Evolutionary conservation across 2,888 invertebrate species (phyloP).

Genomic region (Kryphioiulus occultus): DNA sequence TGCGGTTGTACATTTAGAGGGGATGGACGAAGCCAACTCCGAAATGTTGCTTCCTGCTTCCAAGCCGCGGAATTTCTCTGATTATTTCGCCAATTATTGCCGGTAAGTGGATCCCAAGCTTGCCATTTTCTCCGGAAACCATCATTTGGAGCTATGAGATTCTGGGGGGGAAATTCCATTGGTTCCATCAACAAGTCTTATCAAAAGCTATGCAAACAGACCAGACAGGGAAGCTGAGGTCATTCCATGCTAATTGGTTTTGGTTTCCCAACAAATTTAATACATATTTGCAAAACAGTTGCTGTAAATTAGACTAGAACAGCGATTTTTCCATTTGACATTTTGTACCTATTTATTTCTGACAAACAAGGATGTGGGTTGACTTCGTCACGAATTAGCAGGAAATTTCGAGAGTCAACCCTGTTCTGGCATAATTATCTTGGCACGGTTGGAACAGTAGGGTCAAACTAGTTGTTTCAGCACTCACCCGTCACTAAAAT

Average conservation of each 20-base stretch:
- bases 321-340: background rate
- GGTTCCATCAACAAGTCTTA: background rate
- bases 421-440: background rate
- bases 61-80: background rate
- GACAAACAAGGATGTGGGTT: conserved; percentile 20
- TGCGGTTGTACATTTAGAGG: background rate
- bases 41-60: background rate
- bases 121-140: background rate
- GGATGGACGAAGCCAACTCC: background rate
- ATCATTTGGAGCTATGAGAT: background rate
- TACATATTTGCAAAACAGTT: background rate
- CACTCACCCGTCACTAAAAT: conserved; percentile 20
- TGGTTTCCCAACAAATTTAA: background rate
- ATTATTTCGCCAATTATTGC: background rate
- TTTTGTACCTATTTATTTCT: background rate
- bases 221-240: background rate
- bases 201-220: background rate
- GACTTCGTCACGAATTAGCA: background rate
- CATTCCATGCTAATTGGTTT: background rate
- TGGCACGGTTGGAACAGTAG: background rate
- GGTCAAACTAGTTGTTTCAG: background rate
- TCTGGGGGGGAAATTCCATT: background rate
- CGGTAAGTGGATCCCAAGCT: background rate
- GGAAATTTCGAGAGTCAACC: background rate
- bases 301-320: background rate